A percentile compares a stretch with the other conserved stretches of the same genome.
Evolutionary conservation across 2,888 invertebrate species (phyloP).

Genomic region (Caenorhabditis sinica): DNA sequence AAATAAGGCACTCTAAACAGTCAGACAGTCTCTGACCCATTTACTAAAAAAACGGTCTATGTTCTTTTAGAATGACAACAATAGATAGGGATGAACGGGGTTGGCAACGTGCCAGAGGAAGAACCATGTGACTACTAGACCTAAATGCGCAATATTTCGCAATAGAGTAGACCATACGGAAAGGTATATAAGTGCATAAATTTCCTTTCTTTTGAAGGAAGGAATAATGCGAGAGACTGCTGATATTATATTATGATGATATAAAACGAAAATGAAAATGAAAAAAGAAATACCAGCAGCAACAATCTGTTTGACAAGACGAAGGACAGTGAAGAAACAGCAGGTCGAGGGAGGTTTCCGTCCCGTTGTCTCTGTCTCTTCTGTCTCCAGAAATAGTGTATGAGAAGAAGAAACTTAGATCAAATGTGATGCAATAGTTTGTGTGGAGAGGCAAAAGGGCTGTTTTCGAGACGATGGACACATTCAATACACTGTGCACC

Average conservation of each 20-base stretch:
- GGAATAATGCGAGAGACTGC: constrained; percentile 2
- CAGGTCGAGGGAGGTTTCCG: constrained; percentile 18
- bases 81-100: neutral
- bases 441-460: constrained; percentile 11
- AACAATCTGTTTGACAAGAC: constrained; percentile 19
- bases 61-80: neutral
- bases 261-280: constrained; percentile 13
- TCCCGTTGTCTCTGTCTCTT: constrained; percentile 34
- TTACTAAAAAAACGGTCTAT: neutral
- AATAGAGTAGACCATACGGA: neutral
- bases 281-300: constrained; percentile 23
- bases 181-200: constrained; percentile 22
- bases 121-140: neutral
- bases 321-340: constrained; percentile 27
- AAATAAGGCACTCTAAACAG: constrained; percentile 40
- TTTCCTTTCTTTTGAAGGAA: neutral
- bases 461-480: constrained; percentile 47
- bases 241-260: constrained; percentile 18
- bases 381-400: neutral
- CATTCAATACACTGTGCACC: constrained; percentile 26
- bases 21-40: constrained; percentile 28
- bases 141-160: constrained; percentile 44
- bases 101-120: constrained; percentile 29
- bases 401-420: constrained; percentile 29
- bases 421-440: constrained; percentile 64